These are phyloP conservation scores for Icerya purchasi DNA, from an alignment of 2,888 invertebrate species.

Conservation along the genomic window DNA sequence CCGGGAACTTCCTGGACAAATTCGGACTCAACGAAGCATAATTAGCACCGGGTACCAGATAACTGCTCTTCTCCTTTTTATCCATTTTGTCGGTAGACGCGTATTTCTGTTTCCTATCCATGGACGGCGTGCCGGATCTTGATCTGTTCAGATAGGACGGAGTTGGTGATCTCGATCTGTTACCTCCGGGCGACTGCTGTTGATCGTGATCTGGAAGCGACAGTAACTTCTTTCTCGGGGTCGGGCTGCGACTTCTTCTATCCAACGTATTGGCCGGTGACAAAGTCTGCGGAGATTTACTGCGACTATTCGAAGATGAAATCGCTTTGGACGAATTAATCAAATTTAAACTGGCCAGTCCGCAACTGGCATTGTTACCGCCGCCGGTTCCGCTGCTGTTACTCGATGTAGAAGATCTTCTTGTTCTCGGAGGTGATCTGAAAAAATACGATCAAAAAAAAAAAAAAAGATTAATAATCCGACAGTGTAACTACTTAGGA, in stretches of 20 bases:
- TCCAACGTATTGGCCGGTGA: conserved; percentile 24
- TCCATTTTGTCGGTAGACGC: background rate
- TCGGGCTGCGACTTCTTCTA: conserved; percentile 22
- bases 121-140: conserved; percentile 10
- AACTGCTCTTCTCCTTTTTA: background rate
- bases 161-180: conserved; percentile 13
- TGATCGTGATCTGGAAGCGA: background rate
- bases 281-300: conserved; percentile 17
- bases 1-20: background rate
- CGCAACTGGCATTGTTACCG: conserved; percentile 9
- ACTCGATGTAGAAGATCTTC: conserved; percentile 30
- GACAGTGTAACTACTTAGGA: background rate
- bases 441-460: background rate
- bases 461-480: background rate
- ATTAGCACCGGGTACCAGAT: conserved; percentile 1
- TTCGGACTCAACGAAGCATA: background rate
- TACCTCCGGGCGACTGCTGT: background rate
- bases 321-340: conserved; percentile 19
- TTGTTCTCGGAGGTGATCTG: conserved; percentile 31
- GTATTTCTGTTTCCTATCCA: background rate
- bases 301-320: conserved; percentile 18
- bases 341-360: conserved; percentile 1
- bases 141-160: conserved; percentile 5
- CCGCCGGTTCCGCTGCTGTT: conserved; percentile 26
- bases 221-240: conserved; percentile 18